These are phyloP conservation scores for Strongylocentrotus purpuratus DNA, from an alignment of 35 echinoderm and acorn worm species.

Conservation along the genomic window DNA sequence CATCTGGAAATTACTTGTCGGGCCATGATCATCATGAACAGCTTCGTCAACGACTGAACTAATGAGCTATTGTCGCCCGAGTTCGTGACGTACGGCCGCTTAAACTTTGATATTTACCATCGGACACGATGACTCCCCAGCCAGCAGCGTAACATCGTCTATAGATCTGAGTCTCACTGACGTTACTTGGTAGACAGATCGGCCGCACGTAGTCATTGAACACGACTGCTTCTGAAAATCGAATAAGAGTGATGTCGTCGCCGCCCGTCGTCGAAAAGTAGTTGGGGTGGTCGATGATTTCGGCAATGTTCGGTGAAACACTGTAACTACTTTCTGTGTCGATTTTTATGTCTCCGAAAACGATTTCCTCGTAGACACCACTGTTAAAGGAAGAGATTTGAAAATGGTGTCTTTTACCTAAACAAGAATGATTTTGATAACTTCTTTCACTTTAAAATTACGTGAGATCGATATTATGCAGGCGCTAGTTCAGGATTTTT, in stretches of 20 bases:
- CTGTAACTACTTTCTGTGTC: slow-evolving; percentile 24
- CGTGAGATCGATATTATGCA: no score
- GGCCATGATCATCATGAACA: no score
- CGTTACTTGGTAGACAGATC: not conserved
- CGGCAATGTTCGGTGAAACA: not conserved
- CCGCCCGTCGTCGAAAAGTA: slow-evolving; percentile 22
- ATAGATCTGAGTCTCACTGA: not conserved
- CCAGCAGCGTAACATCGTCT: slow-evolving; percentile 28
- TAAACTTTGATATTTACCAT: not conserved
- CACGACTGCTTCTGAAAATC: not conserved
- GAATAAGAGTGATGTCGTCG: slow-evolving; percentile 44
- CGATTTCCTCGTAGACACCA: not conserved
- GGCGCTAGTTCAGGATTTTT: no score
- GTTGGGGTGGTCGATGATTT: slow-evolving; percentile 33
- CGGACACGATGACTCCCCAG: not conserved
- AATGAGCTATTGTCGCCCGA: no score
- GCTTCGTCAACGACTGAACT: no score
- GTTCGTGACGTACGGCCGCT: no score
- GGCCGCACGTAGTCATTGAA: slow-evolving; percentile 22
- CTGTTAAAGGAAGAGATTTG: not conserved
- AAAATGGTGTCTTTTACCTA: not conserved
- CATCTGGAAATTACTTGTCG: no score
- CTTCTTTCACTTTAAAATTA: no score
- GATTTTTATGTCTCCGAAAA: slow-evolving; percentile 4
- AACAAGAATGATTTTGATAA: not conserved